Evolutionary conservation across 2,113 vertebrate genomes (phyloP).

Genomic region (Oceanites oceanicus): DNA sequence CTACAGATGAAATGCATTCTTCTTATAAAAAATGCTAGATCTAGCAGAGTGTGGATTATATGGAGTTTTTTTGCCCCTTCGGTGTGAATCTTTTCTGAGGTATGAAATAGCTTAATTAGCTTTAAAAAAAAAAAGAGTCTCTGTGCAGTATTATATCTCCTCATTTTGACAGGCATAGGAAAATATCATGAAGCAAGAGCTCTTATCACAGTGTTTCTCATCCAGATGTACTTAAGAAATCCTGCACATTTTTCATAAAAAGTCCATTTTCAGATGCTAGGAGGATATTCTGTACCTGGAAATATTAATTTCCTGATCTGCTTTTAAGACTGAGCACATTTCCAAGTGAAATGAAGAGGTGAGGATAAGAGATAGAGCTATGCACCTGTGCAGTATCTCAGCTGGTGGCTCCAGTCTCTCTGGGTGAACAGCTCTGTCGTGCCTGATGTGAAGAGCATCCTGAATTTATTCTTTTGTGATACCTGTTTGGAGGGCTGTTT

Average conservation of each 20-base stretch:
- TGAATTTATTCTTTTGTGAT: neutral
- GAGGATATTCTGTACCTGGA: neutral
- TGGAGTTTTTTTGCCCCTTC: neutral
- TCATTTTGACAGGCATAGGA: neutral
- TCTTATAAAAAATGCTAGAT: neutral
- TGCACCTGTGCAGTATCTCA: neutral
- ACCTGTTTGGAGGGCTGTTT: neutral
- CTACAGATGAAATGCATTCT: neutral
- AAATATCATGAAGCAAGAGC: neutral
- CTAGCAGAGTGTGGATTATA: neutral
- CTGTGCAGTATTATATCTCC: neutral
- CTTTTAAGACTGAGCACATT: neutral
- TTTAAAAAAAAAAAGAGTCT: neutral
- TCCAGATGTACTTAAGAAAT: neutral
- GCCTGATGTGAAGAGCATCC: neutral
- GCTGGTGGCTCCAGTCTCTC: neutral
- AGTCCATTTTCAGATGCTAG: neutral
- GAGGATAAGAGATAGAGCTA: neutral
- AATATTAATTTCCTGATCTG: neutral
- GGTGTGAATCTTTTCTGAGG: neutral
- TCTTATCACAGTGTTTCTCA: neutral
- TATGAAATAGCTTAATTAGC: conserved; percentile 2
- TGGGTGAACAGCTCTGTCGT: neutral
- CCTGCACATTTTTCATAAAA: neutral
- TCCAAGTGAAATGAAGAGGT: neutral